Evolutionary conservation across 2,113 vertebrate genomes (phyloP).

Genomic region (Calyptommatus sinebrachiatus): DNA sequence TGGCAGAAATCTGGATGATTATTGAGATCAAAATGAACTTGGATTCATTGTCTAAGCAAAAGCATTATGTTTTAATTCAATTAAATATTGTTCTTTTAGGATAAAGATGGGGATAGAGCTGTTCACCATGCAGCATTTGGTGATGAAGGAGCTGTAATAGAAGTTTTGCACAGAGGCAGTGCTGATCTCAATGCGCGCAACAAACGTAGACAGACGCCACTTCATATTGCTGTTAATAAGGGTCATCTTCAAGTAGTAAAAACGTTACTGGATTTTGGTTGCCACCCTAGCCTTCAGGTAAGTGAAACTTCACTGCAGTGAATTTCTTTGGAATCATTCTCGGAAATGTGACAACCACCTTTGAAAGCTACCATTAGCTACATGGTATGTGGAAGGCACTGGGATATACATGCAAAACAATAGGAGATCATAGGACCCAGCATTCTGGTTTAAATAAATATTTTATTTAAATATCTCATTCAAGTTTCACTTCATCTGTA

Average conservation of each 20-base stretch:
- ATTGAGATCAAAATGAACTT: too few species aligned
- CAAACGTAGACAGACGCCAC: conserved; percentile 93
- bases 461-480: too few species aligned
- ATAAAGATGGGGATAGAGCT: conserved; percentile 96
- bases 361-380: too few species aligned
- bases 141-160: conserved; percentile 96
- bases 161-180: conserved; percentile 93
- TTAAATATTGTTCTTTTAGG: conserved; percentile 69
- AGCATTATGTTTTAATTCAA: not conserved
- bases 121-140: conserved; percentile 98
- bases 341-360: too few species aligned
- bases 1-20: not conserved
- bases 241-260: conserved; percentile 98
- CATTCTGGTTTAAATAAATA: too few species aligned
- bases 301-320: conserved; percentile 4
- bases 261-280: conserved; percentile 94
- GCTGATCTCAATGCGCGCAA: conserved; percentile 96
- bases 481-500: too few species aligned
- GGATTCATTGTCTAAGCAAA: not conserved
- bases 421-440: too few species aligned
- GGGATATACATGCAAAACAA: too few species aligned
- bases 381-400: too few species aligned
- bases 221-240: conserved; percentile 98
- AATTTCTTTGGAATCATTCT: too few species aligned
- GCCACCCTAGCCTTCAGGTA: conserved; percentile 98